These are phyloP conservation scores for Anas platyrhynchos DNA, from an alignment of 2,113 vertebrate species.

Conservation along the genomic window DNA sequence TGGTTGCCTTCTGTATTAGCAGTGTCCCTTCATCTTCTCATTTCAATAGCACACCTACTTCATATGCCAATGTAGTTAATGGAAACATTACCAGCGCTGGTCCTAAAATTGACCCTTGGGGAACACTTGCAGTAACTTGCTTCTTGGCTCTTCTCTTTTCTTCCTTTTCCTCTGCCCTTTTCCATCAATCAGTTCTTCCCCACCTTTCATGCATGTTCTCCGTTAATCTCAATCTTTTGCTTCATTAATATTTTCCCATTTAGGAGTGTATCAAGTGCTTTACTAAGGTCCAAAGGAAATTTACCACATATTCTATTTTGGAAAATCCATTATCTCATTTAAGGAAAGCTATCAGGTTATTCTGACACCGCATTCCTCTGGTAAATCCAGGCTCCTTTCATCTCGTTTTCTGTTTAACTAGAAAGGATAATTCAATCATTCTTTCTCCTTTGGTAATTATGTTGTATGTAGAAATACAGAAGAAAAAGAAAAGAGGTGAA, in stretches of 20 bases:
- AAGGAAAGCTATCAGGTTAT: background rate
- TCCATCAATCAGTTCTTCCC: background rate
- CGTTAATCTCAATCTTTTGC: background rate
- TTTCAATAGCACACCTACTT: background rate
- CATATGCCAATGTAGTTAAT: background rate
- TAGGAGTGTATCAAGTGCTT: background rate
- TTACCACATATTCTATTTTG: background rate
- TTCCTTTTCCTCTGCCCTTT: background rate
- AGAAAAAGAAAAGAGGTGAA: background rate
- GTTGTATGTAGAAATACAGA: background rate
- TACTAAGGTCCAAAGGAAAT: background rate
- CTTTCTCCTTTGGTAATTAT: background rate
- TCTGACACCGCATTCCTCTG: background rate
- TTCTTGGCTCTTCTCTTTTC: background rate
- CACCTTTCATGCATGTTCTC: background rate
- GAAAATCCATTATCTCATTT: slow-evolving; percentile 19
- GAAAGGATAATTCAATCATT: background rate
- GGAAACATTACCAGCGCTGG: background rate
- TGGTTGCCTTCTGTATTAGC: background rate
- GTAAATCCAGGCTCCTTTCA: background rate
- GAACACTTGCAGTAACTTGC: background rate
- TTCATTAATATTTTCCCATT: background rate
- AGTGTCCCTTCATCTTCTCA: background rate
- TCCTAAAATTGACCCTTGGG: background rate
- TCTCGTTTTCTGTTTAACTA: background rate